These are phyloP conservation scores for Pangasius mekongensis DNA, from an alignment of 2,797 vertebrate genomes.

Conservation along the genomic window DNA sequence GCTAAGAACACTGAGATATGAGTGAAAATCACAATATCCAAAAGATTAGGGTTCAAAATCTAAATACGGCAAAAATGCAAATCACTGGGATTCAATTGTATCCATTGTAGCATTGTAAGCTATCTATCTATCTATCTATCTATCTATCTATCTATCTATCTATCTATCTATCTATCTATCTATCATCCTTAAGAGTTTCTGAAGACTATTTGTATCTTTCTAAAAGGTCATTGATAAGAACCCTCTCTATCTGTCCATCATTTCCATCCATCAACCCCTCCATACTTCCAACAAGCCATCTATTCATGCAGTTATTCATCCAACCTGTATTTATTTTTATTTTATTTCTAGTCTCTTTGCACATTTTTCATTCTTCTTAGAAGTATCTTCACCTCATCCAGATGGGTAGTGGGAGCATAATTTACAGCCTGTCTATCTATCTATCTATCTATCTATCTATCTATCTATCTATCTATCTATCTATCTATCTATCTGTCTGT, in stretches of 20 bases:
- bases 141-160: not conserved
- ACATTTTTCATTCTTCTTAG: not conserved
- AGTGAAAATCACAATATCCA: not conserved
- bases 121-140: not conserved
- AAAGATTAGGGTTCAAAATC: not conserved
- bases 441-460: not conserved
- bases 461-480: not conserved
- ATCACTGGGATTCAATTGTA: not conserved
- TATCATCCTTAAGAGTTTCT: not conserved
- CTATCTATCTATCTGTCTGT: not conserved
- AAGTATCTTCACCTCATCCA: no score
- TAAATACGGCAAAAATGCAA: not conserved
- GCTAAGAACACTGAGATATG: not conserved
- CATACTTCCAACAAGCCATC: not conserved
- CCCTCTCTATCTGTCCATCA: not conserved
- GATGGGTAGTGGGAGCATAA: no score
- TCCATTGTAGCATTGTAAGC: not conserved
- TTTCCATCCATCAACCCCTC: not conserved
- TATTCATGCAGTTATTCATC: not conserved
- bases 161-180: not conserved
- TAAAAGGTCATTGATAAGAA: not conserved
- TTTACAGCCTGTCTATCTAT: not conserved
- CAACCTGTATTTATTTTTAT: not conserved
- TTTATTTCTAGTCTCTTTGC: no score
- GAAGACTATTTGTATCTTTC: not conserved